These are phyloP conservation scores for Clusia tigrina DNA, from an alignment of 2,888 invertebrate species.

Conservation along the genomic window DNA sequence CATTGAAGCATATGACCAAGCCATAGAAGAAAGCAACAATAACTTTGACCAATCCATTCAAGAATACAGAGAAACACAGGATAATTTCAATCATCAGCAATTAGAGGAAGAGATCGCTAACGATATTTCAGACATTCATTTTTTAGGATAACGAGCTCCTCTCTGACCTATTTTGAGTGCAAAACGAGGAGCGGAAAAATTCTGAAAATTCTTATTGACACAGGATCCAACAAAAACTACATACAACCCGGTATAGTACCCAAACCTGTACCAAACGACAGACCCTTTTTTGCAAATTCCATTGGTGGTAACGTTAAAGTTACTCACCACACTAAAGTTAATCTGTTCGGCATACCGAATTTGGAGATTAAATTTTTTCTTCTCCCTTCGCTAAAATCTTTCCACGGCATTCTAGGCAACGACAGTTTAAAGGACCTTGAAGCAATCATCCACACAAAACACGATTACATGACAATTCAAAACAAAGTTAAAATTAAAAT, in stretches of 20 bases:
- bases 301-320: not conserved
- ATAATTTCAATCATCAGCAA: not conserved
- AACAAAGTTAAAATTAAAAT: too few species aligned
- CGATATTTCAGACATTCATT: constrained; percentile 15
- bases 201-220: constrained; percentile 9
- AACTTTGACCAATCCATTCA: too few species aligned
- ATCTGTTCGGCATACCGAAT: not conserved
- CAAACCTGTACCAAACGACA: not conserved
- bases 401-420: too few species aligned
- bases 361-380: too few species aligned
- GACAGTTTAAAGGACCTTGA: too few species aligned
- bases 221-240: constrained; percentile 16
- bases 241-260: constrained; percentile 1
- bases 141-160: constrained; percentile 27
- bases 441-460: too few species aligned
- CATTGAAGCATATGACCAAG: constrained; percentile 6
- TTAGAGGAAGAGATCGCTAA: not conserved
- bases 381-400: too few species aligned
- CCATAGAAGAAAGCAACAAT: too few species aligned
- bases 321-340: not conserved
- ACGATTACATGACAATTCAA: too few species aligned
- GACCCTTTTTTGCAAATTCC: not conserved
- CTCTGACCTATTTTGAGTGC: constrained; percentile 11
- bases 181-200: not conserved
- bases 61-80: not conserved